Conservation (phyloP, 2,113 vertebrate species). For the Callipepla californica region DNA sequence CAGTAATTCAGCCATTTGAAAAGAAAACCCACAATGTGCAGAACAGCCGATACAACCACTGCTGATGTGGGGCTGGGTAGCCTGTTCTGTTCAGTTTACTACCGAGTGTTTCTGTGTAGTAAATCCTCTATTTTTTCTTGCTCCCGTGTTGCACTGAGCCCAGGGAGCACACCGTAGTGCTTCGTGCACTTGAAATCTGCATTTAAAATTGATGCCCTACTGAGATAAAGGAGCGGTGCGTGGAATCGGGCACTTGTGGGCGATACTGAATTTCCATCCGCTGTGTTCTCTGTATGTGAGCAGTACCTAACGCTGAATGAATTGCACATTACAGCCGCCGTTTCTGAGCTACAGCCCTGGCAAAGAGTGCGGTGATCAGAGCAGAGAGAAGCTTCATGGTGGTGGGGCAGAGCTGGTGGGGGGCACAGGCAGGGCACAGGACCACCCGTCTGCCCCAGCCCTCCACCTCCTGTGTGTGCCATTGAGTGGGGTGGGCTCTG, state of each 20-base stretch:
- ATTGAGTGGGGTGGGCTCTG: neutral
- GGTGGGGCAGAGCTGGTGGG: neutral
- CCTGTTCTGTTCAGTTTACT: neutral
- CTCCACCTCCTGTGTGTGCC: too few relatives aligned
- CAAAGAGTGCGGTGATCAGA: neutral
- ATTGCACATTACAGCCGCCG: neutral
- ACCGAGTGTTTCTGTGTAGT: neutral
- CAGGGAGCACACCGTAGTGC: neutral
- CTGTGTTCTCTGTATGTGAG: fast-evolving
- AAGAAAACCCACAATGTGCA: too few relatives aligned
- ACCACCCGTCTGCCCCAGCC: too few relatives aligned
- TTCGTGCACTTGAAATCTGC: neutral
- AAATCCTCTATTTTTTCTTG: neutral
- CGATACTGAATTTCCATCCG: neutral
- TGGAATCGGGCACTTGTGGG: neutral
- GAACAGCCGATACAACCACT: too few relatives aligned
- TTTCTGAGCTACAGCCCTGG: neutral
- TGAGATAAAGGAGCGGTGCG: neutral
- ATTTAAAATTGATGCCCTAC: neutral
- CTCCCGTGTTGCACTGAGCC: neutral
- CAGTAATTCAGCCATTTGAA: neutral
- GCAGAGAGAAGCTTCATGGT: neutral
- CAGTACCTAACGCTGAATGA: too few relatives aligned
- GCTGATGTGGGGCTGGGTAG: neutral
- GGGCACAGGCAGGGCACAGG: too few relatives aligned